Conservation (phyloP, 1,140 invertebrate genomes). For the Musca domestica region DNA sequence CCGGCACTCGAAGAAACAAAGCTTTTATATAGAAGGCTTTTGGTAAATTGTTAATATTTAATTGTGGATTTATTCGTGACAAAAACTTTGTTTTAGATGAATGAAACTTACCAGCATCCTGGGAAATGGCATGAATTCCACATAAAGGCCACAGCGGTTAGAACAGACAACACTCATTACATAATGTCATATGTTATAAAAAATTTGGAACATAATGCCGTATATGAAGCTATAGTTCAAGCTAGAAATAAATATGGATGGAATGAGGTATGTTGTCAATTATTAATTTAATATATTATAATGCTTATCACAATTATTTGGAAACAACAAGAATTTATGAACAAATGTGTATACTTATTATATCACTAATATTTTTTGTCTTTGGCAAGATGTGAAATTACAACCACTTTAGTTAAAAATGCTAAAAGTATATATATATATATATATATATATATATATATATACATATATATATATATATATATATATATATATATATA, state of each 20-base stretch:
- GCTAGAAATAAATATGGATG: slow-evolving; percentile 68
- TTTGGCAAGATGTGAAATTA: no score
- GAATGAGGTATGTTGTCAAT: slow-evolving; percentile 58
- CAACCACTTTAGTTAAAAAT: no score
- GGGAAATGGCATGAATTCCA: slow-evolving; percentile 59
- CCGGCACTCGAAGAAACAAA: slow-evolving; percentile 59
- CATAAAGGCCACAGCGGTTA: slow-evolving; percentile 45
- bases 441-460: no score
- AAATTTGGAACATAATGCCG: slow-evolving; percentile 60
- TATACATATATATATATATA: no score
- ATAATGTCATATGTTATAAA: slow-evolving; percentile 58
- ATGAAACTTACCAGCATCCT: slow-evolving; percentile 58
- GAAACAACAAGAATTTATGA: no score
- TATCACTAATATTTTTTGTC: no score
- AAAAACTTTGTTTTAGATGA: slow-evolving; percentile 48
- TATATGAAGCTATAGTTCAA: slow-evolving; percentile 65
- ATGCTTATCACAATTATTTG: no score
- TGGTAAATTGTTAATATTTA: slow-evolving; percentile 45
- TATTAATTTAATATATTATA: no score
- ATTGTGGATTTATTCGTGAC: neutral
- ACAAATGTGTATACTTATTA: no score
- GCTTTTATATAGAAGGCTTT: slow-evolving; percentile 57
- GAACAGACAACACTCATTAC: slow-evolving; percentile 43
- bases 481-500: no score
- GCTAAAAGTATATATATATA: no score